These are phyloP conservation scores for Salvelinus fontinalis DNA, from an alignment of 2,113 vertebrate genomes.

Conservation along the genomic window DNA sequence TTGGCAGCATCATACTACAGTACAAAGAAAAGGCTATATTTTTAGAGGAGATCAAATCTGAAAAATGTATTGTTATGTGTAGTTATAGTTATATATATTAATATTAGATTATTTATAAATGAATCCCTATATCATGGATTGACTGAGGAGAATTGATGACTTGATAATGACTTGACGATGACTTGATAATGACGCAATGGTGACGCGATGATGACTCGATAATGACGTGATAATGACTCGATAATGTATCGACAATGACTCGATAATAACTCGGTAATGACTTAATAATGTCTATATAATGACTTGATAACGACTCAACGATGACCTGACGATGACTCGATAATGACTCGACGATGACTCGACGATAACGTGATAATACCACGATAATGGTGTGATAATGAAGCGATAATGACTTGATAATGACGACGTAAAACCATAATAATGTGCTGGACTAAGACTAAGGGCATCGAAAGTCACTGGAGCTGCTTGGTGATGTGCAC, in stretches of 20 bases:
- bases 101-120: conserved; percentile 37
- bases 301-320: too few relatives aligned
- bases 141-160: conserved; percentile 1
- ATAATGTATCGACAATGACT: accelerated
- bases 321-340: too few relatives aligned
- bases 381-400: too few relatives aligned
- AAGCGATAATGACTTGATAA: neutral
- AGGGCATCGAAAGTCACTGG: neutral
- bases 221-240: too few relatives aligned
- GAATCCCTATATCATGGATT: neutral
- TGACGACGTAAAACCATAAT: neutral
- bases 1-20: too few relatives aligned
- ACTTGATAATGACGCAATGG: accelerated
- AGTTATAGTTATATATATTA: conserved; percentile 24
- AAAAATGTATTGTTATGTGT: neutral
- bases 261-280: accelerated
- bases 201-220: too few relatives aligned
- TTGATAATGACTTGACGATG: too few relatives aligned
- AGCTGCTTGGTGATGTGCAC: conserved; percentile 8
- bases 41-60: conserved; percentile 9
- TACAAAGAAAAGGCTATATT: conserved; percentile 20
- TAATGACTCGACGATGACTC: too few relatives aligned
- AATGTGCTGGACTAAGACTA: conserved; percentile 42
- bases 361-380: too few relatives aligned
- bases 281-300: too few relatives aligned